Conservation (phyloP, 2,888 invertebrate genomes). For the Orthosia cruda region DNA sequence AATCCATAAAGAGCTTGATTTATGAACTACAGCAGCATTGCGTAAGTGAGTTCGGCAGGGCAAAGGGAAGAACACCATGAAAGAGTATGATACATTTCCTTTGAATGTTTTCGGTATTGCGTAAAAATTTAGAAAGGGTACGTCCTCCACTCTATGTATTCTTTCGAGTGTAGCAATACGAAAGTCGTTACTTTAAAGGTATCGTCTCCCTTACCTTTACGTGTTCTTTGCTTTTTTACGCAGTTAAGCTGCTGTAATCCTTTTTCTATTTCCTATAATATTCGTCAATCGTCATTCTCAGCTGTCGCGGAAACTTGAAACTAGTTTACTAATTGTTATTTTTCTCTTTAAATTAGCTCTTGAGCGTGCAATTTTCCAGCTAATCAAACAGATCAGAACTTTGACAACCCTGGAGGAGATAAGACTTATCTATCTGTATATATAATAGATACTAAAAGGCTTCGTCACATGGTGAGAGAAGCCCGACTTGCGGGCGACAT, state of each 20-base stretch:
- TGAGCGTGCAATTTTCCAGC: background rate
- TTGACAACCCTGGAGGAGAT: constrained; percentile 78
- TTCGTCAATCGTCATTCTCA: background rate
- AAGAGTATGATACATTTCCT: no score
- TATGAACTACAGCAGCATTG: background rate
- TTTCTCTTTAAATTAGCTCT: background rate
- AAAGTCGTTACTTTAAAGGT: no score
- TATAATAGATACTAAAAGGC: constrained; percentile 77
- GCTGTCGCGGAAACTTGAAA: background rate
- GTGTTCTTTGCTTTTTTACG: no score
- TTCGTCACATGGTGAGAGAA: constrained; percentile 81
- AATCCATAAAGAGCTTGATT: no score
- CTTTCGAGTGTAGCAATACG: no score
- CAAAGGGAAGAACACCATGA: no score
- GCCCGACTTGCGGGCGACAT: constrained; percentile 88
- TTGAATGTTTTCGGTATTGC: no score
- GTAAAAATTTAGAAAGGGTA: no score
- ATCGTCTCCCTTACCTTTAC: no score
- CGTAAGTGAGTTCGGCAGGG: no score
- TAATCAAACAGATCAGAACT: background rate
- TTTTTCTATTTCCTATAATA: background rate
- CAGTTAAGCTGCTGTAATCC: no score
- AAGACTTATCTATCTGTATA: constrained; percentile 66
- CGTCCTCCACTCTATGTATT: no score
- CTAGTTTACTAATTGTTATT: background rate